Conservation (phyloP, 2,113 vertebrate genomes). For the Gorsachius goisagi region DNA sequence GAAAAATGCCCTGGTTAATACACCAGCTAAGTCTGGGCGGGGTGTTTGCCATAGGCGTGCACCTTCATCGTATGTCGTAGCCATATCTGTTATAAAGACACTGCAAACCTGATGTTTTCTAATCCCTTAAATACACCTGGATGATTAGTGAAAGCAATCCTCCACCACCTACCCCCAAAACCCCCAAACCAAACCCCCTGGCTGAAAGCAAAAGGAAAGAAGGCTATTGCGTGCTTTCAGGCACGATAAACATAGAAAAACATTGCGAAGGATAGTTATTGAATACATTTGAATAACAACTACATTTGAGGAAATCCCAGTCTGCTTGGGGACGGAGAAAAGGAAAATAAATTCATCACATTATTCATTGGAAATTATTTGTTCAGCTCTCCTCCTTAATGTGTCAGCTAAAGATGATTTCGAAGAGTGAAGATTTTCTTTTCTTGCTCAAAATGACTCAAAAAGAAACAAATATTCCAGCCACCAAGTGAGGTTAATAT, state of each 20-base stretch:
- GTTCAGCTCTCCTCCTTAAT: slow-evolving; percentile 44
- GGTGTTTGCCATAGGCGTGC: rapidly evolving
- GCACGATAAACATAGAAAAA: slow-evolving; percentile 2
- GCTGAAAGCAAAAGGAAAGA: not conserved
- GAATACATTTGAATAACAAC: slow-evolving; percentile 66
- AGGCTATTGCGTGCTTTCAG: not conserved
- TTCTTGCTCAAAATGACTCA: slow-evolving; percentile 54
- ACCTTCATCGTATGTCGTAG: rapidly evolving
- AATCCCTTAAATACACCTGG: not conserved
- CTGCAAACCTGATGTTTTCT: not conserved
- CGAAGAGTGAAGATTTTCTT: slow-evolving; percentile 53
- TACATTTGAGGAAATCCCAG: slow-evolving; percentile 57
- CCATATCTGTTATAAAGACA: rapidly evolving
- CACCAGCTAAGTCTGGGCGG: not conserved
- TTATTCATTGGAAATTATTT: slow-evolving; percentile 58
- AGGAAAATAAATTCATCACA: slow-evolving; percentile 52
- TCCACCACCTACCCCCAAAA: too few species aligned
- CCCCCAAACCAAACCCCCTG: not conserved
- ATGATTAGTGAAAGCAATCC: not conserved
- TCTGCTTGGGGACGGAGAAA: slow-evolving; percentile 36
- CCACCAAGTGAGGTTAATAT: slow-evolving; percentile 67
- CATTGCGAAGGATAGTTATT: slow-evolving; percentile 12
- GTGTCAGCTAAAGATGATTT: slow-evolving; percentile 64
- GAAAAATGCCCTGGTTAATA: too few species aligned
- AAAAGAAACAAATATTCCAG: slow-evolving; percentile 65